Base-by-base conservation (phyloP, 2,113 vertebrate species). In the Indicator maculatus region DNA sequence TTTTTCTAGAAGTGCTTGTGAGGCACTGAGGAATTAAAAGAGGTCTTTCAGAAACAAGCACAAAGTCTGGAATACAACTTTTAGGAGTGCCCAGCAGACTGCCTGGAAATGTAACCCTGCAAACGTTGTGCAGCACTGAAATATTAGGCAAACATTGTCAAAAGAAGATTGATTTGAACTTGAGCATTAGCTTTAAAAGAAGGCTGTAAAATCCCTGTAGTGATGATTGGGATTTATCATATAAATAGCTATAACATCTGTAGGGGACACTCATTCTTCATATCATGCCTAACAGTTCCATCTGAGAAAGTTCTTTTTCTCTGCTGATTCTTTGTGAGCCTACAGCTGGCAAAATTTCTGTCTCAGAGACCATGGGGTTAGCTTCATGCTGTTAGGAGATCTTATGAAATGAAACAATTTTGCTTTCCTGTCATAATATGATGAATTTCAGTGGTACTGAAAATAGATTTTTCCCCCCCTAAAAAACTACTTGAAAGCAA, bases 171-270 rank as follows among this genome's bases (percentile, higher is more conserved):
- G 96, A 98, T 97, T 96, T 91, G 75, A 96, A 95, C 73, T 91
- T 93, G 80, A 89, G 79, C 95, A 96, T 95, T 81, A 94, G 94
- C 93, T 97, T 97, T 97, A 86, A 97, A 97, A 96, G 74, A 87
- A 56, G 83, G 83, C 95, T 94, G 58, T 76, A 96, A 86, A 95
- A 90, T 95, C 93, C 74, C 77, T 92, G 47, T 82, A 85, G 91
- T 84, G 93, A 86, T 94, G 83, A 83, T 96, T 50, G 53, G 76
- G 95, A 97, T 97, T 97, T 96, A 95, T 97, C 94, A 92, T 95
- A 90, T 80, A 95, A 96, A 97, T 97, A 94, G 92, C 94, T 97
- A 91, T 95, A 97, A 96, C 97, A 97, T 97, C 97, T 97, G 96
- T 88, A 94, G 73, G 91, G 79, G 82, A 95, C 61, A 86, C 63